Percentiles rank a stretch among this genome's conserved stretches.
phyloP scores from a whole-genome alignment of 2,888 invertebrate species.

The Epirrita christyi region DNA sequence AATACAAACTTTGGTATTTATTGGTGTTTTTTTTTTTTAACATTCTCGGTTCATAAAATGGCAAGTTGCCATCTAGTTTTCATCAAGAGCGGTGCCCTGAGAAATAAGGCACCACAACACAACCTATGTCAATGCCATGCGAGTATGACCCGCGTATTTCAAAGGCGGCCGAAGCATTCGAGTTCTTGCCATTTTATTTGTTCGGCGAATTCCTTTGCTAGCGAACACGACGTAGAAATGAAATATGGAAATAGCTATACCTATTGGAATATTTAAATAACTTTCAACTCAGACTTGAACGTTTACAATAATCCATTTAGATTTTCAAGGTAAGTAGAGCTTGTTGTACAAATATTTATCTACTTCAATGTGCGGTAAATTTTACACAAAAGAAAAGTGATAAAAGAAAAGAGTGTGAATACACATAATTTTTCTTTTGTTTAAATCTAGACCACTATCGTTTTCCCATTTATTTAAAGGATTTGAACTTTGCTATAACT shows the following conservation, averaged over 20 bases:
- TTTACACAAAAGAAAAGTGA: no score
- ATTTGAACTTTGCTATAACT: no score
- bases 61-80: no score
- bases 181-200: constrained; percentile 28
- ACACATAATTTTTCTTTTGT: no score
- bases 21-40: no score
- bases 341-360: no score
- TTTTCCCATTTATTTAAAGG: no score
- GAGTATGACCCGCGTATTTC: constrained; percentile 2
- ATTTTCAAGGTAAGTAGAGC: constrained; percentile 2
- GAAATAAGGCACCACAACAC: not conserved
- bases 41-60: no score
- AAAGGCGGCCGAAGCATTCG: not conserved
- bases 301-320: constrained; percentile 2
- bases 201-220: constrained; percentile 29
- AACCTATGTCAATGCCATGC: not conserved
- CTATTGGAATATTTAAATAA: constrained; percentile 13
- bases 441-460: no score
- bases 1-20: no score
- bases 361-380: no score
- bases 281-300: constrained; percentile 1
- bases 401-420: no score
- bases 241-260: constrained; percentile 17
- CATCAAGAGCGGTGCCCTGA: not conserved
- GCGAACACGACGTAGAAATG: constrained; percentile 26